phyloP scores from a whole-genome alignment of 2,113 vertebrate species.

The Notarius lentiginosus region DNA sequence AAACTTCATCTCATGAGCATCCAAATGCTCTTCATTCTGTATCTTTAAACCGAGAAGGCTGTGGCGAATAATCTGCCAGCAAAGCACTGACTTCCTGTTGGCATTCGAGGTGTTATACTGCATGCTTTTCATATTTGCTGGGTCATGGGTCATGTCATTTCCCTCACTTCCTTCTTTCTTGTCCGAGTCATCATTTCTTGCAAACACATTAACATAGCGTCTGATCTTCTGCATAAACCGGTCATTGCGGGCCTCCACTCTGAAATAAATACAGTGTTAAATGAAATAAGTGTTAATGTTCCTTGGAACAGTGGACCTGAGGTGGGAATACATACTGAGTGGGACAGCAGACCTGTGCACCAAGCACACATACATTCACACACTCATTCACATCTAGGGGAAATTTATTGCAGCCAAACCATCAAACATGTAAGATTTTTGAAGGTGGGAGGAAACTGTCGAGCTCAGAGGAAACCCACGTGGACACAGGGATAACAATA shows the following conservation, averaged over 20 bases:
- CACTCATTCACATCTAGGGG: not conserved
- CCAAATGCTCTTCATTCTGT: conserved; percentile 52
- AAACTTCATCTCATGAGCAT: conserved; percentile 56
- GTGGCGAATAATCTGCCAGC: conserved; percentile 80
- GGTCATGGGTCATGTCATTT: conserved; percentile 31
- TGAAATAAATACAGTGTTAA: no score
- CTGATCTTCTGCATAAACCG: conserved; percentile 72
- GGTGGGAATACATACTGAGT: not conserved
- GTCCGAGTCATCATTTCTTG: conserved; percentile 68
- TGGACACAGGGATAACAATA: not conserved
- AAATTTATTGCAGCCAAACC: not conserved
- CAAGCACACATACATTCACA: not conserved
- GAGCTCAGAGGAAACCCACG: no score
- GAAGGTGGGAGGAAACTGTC: not conserved
- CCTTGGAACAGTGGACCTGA: not conserved
- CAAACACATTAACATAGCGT: conserved; percentile 65
- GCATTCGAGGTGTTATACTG: not conserved
- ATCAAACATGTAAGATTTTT: not conserved
- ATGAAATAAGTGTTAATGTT: not conserved
- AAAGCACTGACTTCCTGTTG: conserved; percentile 53
- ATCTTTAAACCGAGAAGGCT: conserved; percentile 68
- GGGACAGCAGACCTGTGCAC: not conserved
- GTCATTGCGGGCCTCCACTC: no score
- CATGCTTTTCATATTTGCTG: conserved; percentile 35
- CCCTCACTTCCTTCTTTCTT: conserved; percentile 57